These are phyloP conservation scores for Myoxocephalus aenaeus DNA, from an alignment of 2,797 vertebrate genomes.

Conservation along the genomic window DNA sequence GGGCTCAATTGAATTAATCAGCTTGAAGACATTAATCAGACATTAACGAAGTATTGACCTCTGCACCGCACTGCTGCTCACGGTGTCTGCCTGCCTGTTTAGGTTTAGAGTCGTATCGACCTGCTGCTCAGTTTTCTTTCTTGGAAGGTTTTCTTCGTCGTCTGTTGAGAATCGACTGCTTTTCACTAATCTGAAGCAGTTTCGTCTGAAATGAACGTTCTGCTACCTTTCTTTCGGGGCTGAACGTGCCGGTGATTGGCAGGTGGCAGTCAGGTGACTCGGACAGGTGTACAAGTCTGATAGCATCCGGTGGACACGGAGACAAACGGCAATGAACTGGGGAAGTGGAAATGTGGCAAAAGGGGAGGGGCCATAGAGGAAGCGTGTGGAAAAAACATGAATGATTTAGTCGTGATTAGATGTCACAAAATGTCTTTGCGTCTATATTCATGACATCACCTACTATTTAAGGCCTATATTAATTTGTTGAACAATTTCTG, in stretches of 20 bases:
- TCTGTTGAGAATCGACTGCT: constrained; percentile 8
- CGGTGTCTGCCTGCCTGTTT: constrained; percentile 55
- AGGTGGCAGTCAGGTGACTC: neutral
- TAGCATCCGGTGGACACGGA: neutral
- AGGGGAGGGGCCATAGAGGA: neutral
- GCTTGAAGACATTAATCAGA: constrained; percentile 79
- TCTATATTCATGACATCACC: neutral
- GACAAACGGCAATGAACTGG: neutral
- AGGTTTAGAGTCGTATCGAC: constrained; percentile 40
- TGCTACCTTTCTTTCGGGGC: too few relatives aligned
- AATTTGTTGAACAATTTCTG: neutral
- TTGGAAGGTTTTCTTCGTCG: neutral
- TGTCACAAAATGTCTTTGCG: neutral
- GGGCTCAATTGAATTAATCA: constrained; percentile 75
- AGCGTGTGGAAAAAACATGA: neutral
- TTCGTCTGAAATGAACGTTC: too few relatives aligned
- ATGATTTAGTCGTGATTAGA: neutral
- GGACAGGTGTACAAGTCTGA: neutral
- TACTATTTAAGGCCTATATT: neutral
- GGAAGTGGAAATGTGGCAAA: neutral
- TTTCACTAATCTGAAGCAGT: constrained; percentile 7
- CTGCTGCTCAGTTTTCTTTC: constrained; percentile 27
- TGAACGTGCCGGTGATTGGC: too few relatives aligned
- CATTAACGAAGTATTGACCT: constrained; percentile 80
- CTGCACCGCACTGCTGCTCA: constrained; percentile 70